These are phyloP conservation scores for Glyphotaelius pellucidus DNA, from an alignment of 2,888 invertebrate genomes.

Conservation along the genomic window DNA sequence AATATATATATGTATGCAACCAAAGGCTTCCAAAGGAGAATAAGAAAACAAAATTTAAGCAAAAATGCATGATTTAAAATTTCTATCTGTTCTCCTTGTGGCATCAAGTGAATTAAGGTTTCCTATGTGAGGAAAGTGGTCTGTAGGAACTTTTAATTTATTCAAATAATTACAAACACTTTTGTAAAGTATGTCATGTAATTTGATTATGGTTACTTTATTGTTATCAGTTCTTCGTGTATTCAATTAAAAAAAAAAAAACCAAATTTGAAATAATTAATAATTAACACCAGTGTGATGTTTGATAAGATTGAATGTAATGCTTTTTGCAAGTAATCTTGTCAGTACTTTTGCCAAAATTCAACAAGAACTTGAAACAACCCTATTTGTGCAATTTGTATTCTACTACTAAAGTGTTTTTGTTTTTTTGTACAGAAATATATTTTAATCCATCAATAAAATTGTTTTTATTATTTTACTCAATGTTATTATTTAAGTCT, in stretches of 20 bases:
- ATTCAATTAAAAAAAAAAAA: background rate
- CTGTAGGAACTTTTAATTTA: background rate
- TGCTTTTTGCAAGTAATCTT: slow-evolving; percentile 16
- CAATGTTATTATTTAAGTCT: too few relatives aligned
- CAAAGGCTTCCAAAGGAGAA: background rate
- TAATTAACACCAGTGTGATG: background rate
- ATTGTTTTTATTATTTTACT: slow-evolving; percentile 10
- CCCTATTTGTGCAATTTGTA: background rate
- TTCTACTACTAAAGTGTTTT: slow-evolving; percentile 11
- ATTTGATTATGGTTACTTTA: background rate
- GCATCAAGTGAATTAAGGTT: background rate
- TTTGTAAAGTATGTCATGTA: background rate
- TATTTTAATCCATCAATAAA: slow-evolving; percentile 42
- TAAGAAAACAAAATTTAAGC: background rate
- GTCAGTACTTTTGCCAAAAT: background rate
- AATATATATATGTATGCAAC: background rate
- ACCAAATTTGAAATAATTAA: too few relatives aligned
- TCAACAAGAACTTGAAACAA: slow-evolving; percentile 5
- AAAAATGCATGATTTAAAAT: background rate
- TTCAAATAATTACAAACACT: background rate
- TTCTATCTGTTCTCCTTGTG: background rate
- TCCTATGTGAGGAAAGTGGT: background rate
- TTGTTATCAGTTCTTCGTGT: background rate
- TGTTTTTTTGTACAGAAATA: slow-evolving; percentile 44
- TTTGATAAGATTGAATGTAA: background rate